phyloP scores from a whole-genome alignment of 1,140 invertebrate species.

The Hyposmocoma kahamanoa region DNA sequence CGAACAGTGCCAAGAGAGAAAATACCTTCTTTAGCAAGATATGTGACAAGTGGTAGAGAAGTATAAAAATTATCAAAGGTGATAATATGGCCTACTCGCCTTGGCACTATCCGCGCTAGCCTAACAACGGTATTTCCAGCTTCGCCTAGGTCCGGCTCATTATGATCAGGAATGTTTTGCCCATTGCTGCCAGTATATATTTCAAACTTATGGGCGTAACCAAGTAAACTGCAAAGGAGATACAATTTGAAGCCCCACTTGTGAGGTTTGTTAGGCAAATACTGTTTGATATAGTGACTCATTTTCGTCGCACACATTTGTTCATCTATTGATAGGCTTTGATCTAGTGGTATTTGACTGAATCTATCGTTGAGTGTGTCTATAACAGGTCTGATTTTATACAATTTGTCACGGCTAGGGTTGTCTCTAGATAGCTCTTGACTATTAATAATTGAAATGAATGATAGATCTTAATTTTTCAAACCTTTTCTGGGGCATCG shows the following conservation, averaged over 20 bases:
- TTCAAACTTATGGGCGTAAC: constrained; percentile 31
- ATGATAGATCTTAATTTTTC: constrained; percentile 23
- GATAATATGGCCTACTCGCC: too few relatives aligned
- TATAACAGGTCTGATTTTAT: constrained; percentile 35
- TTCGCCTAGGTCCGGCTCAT: constrained; percentile 40
- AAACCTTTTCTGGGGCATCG: constrained; percentile 30
- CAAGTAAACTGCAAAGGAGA: constrained; percentile 33
- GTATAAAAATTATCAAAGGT: too few relatives aligned
- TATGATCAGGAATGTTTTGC: too few relatives aligned
- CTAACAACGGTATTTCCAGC: constrained; percentile 40
- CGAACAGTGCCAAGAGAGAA: too few relatives aligned
- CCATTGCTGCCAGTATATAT: constrained; percentile 29
- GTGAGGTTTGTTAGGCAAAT: constrained; percentile 40
- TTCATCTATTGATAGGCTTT: constrained; percentile 39
- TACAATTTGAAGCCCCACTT: constrained; percentile 49
- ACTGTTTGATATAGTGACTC: constrained; percentile 34
- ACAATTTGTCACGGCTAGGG: constrained; percentile 26
- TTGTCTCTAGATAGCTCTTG: constrained; percentile 23
- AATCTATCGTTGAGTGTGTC: constrained; percentile 29
- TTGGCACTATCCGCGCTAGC: constrained; percentile 34
- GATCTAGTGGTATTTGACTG: constrained; percentile 28
- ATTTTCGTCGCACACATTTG: constrained; percentile 40
- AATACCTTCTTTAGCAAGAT: too few relatives aligned
- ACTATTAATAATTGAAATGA: constrained; percentile 31
- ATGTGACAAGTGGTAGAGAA: too few relatives aligned